phyloP scores from a whole-genome alignment of 1,140 invertebrate species.

The Orius insidiosus region DNA sequence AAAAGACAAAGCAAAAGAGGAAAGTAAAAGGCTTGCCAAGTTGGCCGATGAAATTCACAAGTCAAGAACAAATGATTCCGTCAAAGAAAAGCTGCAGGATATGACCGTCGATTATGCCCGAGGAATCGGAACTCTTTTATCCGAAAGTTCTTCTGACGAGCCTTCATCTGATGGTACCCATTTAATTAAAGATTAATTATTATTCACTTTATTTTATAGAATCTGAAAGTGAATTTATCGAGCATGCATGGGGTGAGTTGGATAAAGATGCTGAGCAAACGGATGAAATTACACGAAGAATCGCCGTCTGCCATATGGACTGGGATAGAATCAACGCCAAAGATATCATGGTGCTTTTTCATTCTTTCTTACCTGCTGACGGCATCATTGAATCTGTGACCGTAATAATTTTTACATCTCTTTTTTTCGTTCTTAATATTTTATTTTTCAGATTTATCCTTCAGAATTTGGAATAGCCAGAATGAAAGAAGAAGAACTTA shows the following conservation, averaged over 20 bases:
- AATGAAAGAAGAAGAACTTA: conserved; percentile 76
- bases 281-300: conserved; percentile 53
- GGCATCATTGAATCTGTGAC: conserved; percentile 60
- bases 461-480: conserved; percentile 84
- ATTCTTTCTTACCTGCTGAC: conserved; percentile 70
- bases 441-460: conserved; percentile 58
- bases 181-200: conserved; percentile 1
- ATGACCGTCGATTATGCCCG: conserved; percentile 71
- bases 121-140: conserved; percentile 57
- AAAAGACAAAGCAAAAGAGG: conserved; percentile 21
- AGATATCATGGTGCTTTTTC: conserved; percentile 78
- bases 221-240: conserved; percentile 39
- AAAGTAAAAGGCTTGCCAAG: conserved; percentile 20
- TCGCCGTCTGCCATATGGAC: conserved; percentile 94
- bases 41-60: conserved; percentile 22
- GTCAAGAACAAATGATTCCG: conserved; percentile 30
- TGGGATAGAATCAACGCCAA: conserved; percentile 87
- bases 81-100: conserved; percentile 48
- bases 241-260: conserved; percentile 79
- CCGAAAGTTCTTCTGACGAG: conserved; percentile 57
- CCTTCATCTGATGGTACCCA: conserved; percentile 32
- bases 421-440: neutral
- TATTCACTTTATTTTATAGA: too few species aligned
- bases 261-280: conserved; percentile 74
- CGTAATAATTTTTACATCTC: conserved; percentile 27